These are phyloP conservation scores for Fratercula arctica DNA, from an alignment of 2,797 vertebrate genomes.

Conservation along the genomic window DNA sequence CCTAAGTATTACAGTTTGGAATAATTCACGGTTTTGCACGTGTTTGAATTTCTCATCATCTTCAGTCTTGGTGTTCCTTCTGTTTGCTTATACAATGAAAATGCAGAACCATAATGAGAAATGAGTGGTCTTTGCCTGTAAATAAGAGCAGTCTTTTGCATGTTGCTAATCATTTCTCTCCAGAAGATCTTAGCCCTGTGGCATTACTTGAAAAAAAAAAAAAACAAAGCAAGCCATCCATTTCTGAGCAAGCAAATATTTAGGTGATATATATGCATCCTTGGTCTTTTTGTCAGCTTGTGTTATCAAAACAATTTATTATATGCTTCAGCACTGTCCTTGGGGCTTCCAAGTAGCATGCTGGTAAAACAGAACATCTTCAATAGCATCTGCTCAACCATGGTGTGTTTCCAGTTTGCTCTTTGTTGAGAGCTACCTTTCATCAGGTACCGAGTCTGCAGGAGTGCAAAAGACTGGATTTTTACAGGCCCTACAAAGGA, in stretches of 20 bases:
- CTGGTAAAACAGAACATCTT: constrained; percentile 10
- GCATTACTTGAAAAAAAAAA: neutral
- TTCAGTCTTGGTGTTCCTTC: neutral
- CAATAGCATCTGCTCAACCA: neutral
- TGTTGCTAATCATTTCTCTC: neutral
- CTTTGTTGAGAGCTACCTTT: constrained; percentile 3
- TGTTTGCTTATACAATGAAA: neutral
- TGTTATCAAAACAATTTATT: constrained; percentile 27
- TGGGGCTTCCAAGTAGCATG: neutral
- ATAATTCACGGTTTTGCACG: neutral
- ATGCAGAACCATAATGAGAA: neutral
- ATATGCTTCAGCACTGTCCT: neutral
- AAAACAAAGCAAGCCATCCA: rapidly evolving
- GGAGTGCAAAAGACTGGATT: neutral
- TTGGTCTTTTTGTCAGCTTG: constrained; percentile 36
- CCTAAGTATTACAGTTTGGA: neutral
- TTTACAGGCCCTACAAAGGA: neutral
- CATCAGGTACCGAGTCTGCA: neutral
- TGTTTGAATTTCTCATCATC: neutral
- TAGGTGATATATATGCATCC: neutral
- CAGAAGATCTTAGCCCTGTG: neutral
- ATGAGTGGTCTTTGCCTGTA: neutral
- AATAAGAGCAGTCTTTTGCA: neutral
- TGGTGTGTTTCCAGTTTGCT: neutral
- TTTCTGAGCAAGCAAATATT: constrained; percentile 23